These are phyloP conservation scores for Otolemur crassicaudatus DNA, from an alignment of 2,797 vertebrate species.

Conservation along the genomic window DNA sequence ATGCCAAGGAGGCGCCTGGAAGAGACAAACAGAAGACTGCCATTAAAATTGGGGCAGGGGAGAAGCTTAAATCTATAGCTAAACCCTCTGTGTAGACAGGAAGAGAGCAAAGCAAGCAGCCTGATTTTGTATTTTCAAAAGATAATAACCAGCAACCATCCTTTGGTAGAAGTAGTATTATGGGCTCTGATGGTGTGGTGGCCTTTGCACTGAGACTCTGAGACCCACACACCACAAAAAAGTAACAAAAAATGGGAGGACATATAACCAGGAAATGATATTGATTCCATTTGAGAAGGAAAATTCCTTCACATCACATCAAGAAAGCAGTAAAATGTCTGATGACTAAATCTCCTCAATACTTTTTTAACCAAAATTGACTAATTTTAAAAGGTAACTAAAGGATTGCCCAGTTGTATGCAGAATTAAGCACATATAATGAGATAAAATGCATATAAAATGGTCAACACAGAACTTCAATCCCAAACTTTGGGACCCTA, in stretches of 20 bases:
- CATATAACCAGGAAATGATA: slow-evolving; percentile 78
- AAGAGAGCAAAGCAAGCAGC: slow-evolving; percentile 85
- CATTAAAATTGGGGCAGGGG: slow-evolving; percentile 78
- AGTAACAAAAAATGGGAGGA: slow-evolving; percentile 78
- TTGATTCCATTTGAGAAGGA: slow-evolving; percentile 76
- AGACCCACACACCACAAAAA: slow-evolving; percentile 84
- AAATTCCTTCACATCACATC: slow-evolving; percentile 72
- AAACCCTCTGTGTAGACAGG: slow-evolving; percentile 88
- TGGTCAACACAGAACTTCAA: slow-evolving; percentile 34
- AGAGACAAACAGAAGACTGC: slow-evolving; percentile 82
- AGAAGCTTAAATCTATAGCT: slow-evolving; percentile 76
- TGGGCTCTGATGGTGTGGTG: slow-evolving; percentile 72
- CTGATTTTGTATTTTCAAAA: slow-evolving; percentile 83
- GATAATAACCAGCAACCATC: slow-evolving; percentile 78
- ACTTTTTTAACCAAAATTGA: slow-evolving; percentile 64
- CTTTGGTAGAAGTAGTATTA: slow-evolving; percentile 78
- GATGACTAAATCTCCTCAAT: slow-evolving; percentile 72
- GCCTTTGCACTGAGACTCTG: slow-evolving; percentile 60
- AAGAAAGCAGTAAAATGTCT: slow-evolving; percentile 59
- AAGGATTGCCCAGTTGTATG: slow-evolving; percentile 69
- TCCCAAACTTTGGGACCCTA: slow-evolving; percentile 58
- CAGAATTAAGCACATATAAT: slow-evolving; percentile 80
- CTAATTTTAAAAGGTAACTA: slow-evolving; percentile 26
- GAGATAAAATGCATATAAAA: slow-evolving; percentile 50
- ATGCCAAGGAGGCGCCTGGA: slow-evolving; percentile 99